Percentiles rank a stretch among this genome's conserved stretches.
phyloP scores from a whole-genome alignment of 1,140 invertebrate species.

The Brachionus rubens region DNA sequence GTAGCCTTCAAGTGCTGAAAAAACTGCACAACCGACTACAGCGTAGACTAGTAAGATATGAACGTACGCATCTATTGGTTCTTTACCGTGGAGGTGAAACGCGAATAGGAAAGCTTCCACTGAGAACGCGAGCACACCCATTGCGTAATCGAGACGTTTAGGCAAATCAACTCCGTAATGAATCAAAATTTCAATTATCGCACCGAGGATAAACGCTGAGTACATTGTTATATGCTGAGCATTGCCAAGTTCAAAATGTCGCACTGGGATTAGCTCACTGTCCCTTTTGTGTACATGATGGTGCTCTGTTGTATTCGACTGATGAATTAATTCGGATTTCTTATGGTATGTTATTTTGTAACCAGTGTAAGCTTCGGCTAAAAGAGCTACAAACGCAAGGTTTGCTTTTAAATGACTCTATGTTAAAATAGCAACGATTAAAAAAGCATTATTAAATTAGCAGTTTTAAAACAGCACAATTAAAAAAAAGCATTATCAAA shows the following conservation, averaged over 20 bases:
- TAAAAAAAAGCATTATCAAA: background rate
- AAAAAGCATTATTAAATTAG: too few species aligned
- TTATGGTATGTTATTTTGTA: background rate
- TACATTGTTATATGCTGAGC: constrained; percentile 65
- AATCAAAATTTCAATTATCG: constrained; percentile 58
- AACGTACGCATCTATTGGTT: constrained; percentile 60
- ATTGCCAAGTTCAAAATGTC: constrained; percentile 57
- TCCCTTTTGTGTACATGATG: background rate
- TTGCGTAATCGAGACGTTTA: constrained; percentile 59
- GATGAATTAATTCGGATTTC: background rate
- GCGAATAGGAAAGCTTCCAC: constrained; percentile 62
- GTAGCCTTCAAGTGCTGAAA: constrained; percentile 58
- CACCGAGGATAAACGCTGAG: constrained; percentile 61
- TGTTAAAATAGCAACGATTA: too few species aligned
- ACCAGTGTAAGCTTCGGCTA: constrained; percentile 38
- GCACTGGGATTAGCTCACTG: constrained; percentile 34
- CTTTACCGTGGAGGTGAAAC: constrained; percentile 62
- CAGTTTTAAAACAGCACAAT: background rate
- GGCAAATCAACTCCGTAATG: constrained; percentile 57
- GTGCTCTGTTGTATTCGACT: background rate
- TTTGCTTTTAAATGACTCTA: constrained; percentile 9
- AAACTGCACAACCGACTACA: constrained; percentile 53
- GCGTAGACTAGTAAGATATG: constrained; percentile 62
- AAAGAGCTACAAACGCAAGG: background rate
- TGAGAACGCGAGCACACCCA: constrained; percentile 56